Evolutionary conservation across 1,140 invertebrate species (phyloP).

Genomic region (Caenorhabditis remanei): DNA sequence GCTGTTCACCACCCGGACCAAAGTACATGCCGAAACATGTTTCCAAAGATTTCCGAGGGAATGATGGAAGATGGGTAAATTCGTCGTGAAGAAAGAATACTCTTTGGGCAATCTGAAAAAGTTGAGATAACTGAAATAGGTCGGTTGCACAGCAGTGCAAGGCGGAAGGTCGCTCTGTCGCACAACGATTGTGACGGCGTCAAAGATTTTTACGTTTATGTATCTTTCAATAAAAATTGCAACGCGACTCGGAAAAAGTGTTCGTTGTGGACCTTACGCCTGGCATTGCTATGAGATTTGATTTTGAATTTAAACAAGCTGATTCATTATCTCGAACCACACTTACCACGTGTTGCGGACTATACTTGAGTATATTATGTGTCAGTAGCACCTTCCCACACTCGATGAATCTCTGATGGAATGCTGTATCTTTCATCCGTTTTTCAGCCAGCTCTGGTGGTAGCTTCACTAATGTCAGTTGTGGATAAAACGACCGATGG

Average conservation of each 20-base stretch:
- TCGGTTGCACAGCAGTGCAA: too few relatives aligned
- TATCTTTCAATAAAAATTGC: too few relatives aligned
- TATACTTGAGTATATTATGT: slow-evolving; percentile 79
- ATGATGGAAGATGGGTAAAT: slow-evolving; percentile 96
- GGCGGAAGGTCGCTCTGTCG: too few relatives aligned
- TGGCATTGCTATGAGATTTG: too few relatives aligned
- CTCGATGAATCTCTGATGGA: slow-evolving; percentile 94
- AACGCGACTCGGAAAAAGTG: too few relatives aligned
- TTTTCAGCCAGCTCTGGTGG: slow-evolving; percentile 88
- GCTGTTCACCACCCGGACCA: slow-evolving; percentile 90
- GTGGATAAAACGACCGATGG: slow-evolving; percentile 96
- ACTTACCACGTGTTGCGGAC: slow-evolving; percentile 78
- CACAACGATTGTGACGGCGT: too few relatives aligned
- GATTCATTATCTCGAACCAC: slow-evolving; percentile 53
- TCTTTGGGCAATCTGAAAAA: slow-evolving; percentile 86
- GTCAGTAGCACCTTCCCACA: slow-evolving; percentile 87
- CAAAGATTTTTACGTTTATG: too few relatives aligned
- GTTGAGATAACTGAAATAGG: too few relatives aligned
- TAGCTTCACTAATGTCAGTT: slow-evolving; percentile 94
- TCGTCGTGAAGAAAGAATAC: slow-evolving; percentile 99
- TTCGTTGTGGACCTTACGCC: too few relatives aligned
- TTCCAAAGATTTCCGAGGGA: slow-evolving; percentile 96
- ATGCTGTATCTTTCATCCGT: slow-evolving; percentile 89
- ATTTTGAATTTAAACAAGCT: background rate
- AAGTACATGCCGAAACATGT: slow-evolving; percentile 93